Conservation (phyloP, 2,888 invertebrate genomes). For the Gari tellinella region DNA sequence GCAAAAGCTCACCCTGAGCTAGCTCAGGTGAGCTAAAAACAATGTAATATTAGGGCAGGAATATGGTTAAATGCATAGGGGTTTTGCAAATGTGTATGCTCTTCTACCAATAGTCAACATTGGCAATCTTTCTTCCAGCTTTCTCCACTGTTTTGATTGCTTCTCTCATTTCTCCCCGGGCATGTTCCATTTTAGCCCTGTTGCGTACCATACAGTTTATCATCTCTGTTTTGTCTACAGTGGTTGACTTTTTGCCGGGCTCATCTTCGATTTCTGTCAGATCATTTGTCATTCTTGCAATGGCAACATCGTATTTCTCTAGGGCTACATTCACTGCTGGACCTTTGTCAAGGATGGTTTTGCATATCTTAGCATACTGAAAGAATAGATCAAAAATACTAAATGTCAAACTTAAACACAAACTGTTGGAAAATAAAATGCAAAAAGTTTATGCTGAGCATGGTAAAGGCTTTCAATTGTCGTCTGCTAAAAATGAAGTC, state of each 20-base stretch:
- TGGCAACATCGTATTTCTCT: slow-evolving; percentile 57
- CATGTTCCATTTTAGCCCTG: slow-evolving; percentile 67
- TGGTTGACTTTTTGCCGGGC: slow-evolving; percentile 18
- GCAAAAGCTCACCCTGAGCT: too few species aligned
- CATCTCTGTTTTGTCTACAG: slow-evolving; percentile 20
- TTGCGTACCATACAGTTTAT: slow-evolving; percentile 61
- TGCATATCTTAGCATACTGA: slow-evolving; percentile 70
- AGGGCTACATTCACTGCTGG: slow-evolving; percentile 60
- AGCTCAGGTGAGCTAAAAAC: too few species aligned
- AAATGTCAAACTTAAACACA: too few species aligned
- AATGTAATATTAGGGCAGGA: too few species aligned
- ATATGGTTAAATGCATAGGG: too few species aligned
- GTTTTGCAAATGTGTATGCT: too few species aligned
- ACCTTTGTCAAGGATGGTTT: slow-evolving; percentile 67
- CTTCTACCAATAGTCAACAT: slow-evolving; percentile 70
- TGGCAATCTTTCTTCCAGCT: slow-evolving; percentile 66
- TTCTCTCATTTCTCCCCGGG: slow-evolving; percentile 55
- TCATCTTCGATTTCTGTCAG: slow-evolving; percentile 23
- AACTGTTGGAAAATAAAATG: too few species aligned
- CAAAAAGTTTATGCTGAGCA: too few species aligned
- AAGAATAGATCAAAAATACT: too few species aligned
- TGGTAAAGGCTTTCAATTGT: too few species aligned
- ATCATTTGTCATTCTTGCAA: slow-evolving; percentile 56
- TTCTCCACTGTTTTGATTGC: slow-evolving; percentile 56
- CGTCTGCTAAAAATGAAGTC: too few species aligned